These are phyloP conservation scores for Myotis myotis DNA, from an alignment of 2,797 vertebrate species.

Conservation along the genomic window DNA sequence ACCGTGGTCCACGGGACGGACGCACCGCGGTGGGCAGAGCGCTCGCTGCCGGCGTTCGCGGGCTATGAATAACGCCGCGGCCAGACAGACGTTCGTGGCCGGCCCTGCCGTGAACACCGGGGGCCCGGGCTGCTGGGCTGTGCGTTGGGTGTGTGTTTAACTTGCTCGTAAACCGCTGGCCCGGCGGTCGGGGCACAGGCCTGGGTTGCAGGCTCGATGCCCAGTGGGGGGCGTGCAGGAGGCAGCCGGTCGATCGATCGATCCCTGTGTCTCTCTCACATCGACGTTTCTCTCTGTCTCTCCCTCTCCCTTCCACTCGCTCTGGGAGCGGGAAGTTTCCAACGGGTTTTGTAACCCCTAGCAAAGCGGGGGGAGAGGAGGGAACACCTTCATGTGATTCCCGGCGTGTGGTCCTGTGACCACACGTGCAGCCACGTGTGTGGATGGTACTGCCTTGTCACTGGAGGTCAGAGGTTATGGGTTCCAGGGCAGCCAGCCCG, in stretches of 20 bases:
- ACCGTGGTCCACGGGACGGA: neutral
- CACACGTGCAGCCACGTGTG: neutral
- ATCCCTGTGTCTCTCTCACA: too few species aligned
- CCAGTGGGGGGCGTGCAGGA: too few species aligned
- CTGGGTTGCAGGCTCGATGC: too few species aligned
- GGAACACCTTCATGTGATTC: conserved; percentile 45
- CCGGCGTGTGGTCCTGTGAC: conserved; percentile 2
- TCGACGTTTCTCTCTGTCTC: too few species aligned
- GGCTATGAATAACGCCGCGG: neutral
- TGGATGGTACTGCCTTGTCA: neutral
- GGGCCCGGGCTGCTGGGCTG: neutral
- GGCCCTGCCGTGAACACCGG: neutral
- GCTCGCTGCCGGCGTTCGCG: too few species aligned
- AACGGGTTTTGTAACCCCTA: conserved; percentile 58
- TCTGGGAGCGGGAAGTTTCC: conserved; percentile 44
- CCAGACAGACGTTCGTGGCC: neutral
- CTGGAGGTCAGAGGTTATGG: neutral
- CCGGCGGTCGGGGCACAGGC: too few species aligned
- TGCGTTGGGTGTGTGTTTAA: neutral
- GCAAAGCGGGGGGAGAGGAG: neutral
- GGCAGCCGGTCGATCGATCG: too few species aligned
- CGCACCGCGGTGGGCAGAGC: neutral
- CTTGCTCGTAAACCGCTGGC: too few species aligned
- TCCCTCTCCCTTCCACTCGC: too few species aligned
- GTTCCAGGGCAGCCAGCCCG: neutral